Evolutionary conservation across 2,113 vertebrate genomes (phyloP), one percentile per base, ranked within the genome.

Genomic region (Strix uralensis): DNA sequence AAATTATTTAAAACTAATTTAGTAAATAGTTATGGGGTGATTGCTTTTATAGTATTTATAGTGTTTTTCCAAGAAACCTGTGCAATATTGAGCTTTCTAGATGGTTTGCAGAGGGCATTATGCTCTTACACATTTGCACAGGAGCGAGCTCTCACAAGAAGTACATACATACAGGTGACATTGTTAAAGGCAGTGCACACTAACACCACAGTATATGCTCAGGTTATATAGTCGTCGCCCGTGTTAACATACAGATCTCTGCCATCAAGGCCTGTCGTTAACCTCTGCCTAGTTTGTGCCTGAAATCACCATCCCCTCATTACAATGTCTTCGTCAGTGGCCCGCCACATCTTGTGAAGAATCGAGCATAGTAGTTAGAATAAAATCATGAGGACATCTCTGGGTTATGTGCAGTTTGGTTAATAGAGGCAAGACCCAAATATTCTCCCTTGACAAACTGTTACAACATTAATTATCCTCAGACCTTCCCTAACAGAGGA

Each of bases 181-280:
- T 3, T 54, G 36, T 5, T 40, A 22, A 63, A 57, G 61, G 55
- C 69, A 70, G 29, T 2, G 5, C 23, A 10, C 10, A 5, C 17
- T 27, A 42, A 4, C 8, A 36, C 47, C 36, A 7, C 54, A 12
- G 21, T 1, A 1, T 5, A 5, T 25, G 21, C 67, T 71, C 20
- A 19, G 65, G 20, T 67, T 40, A 10, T 7, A 0, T 5, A 11
- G 16, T 10, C 6, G 0, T 12, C 0, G 0, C 52, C 18, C 0
- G 0, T 16, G 15, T 8, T 26, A 55, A 25, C 9, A 5, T 2
- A 29, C 27, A 58, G 9, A 11, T 55, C 30, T 67, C 44, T 87
- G 63, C 52, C 54, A 12, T 23, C 36, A 18, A 11, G 32, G 32
- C n/a, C 38, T 32, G 49, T 47, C n/a, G 7, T 66, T 71, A 49